Evolutionary conservation across 2,113 vertebrate species (phyloP).

Genomic region (Psammodynastes pulverulentus): DNA sequence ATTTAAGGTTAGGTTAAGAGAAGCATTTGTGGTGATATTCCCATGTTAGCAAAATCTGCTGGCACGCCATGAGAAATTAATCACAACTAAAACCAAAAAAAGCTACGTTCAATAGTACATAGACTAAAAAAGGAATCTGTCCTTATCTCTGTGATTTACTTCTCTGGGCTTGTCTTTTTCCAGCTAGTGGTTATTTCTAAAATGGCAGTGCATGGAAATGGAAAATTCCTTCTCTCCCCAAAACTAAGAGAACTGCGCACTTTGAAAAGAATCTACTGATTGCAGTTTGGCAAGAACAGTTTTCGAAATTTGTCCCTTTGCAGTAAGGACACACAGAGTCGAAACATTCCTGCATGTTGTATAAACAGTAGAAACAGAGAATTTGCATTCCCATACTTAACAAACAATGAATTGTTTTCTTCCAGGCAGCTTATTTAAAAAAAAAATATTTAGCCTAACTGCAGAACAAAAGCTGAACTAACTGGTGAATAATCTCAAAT

Average conservation of each 20-base stretch:
- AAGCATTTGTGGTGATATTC: neutral
- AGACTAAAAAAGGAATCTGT: neutral
- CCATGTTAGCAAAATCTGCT: constrained; percentile 13
- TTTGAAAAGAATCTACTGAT: neutral
- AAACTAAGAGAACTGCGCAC: neutral
- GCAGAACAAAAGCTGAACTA: neutral
- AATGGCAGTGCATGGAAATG: neutral
- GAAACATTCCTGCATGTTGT: neutral
- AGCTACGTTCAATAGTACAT: neutral
- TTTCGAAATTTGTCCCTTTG: neutral
- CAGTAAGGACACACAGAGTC: neutral
- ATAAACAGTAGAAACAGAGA: neutral
- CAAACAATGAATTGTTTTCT: neutral
- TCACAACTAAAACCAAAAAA: neutral
- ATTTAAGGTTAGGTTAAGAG: constrained; percentile 1
- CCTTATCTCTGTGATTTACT: neutral
- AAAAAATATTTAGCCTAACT: neutral
- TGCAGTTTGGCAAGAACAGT: neutral
- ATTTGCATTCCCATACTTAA: neutral
- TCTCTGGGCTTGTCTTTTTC: neutral
- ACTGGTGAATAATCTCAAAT: neutral
- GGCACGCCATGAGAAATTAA: neutral
- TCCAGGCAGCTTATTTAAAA: neutral
- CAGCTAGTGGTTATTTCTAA: neutral
- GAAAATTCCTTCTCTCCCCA: neutral